Evolutionary conservation across 2,797 vertebrate species (phyloP).

Genomic region (Ibycter americanus): DNA sequence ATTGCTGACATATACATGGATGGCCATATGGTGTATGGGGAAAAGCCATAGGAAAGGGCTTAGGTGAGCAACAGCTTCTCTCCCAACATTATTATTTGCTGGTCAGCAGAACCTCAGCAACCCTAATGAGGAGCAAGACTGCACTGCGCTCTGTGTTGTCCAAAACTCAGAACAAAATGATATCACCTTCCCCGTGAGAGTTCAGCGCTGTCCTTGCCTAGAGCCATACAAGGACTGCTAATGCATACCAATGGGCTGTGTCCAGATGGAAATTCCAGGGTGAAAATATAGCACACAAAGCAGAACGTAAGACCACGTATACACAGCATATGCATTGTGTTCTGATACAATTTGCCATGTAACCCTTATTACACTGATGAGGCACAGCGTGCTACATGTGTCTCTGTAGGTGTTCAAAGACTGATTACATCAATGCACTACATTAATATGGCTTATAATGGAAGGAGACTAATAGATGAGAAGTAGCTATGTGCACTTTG

Average conservation of each 20-base stretch:
- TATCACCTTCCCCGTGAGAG: not conserved
- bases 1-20: not conserved
- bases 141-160: accelerated
- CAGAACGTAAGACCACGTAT: accelerated
- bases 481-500: not conserved
- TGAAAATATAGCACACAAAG: not conserved
- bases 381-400: not conserved
- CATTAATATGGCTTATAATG: not conserved
- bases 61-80: not conserved
- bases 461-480: not conserved
- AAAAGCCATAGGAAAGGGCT: not conserved
- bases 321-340: not conserved
- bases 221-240: not conserved
- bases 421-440: conserved; percentile 2
- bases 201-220: not conserved
- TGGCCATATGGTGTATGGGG: not conserved
- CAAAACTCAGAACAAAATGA: not conserved
- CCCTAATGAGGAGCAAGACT: not conserved
- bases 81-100: not conserved
- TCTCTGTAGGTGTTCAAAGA: not conserved
- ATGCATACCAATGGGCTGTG: accelerated
- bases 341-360: not conserved
- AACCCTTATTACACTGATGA: not conserved
- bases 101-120: not conserved
- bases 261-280: not conserved